Evolutionary conservation across 2,113 vertebrate species (phyloP).

Genomic region (Hydrochoerus hydrochaeris): DNA sequence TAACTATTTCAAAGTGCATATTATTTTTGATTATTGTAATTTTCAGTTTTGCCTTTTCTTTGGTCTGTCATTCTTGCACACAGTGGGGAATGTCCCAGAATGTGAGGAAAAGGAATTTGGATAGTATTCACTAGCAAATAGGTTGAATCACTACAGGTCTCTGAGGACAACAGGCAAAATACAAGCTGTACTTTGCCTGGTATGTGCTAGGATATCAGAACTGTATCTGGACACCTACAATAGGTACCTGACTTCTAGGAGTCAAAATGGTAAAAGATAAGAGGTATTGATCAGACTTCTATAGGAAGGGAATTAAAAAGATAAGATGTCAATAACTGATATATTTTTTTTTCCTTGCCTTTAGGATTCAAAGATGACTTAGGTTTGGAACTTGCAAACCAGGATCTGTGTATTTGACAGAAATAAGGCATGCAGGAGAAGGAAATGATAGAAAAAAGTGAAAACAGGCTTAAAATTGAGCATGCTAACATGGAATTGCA

Average conservation of each 20-base stretch:
- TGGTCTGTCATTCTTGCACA: neutral
- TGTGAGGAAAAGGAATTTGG: neutral
- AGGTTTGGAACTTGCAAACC: neutral
- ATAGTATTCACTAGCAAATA: neutral
- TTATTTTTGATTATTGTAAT: neutral
- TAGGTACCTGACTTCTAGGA: too few relatives aligned
- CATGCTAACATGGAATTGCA: neutral
- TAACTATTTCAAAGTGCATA: conserved; percentile 7
- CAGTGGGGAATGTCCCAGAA: neutral
- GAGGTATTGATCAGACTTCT: too few relatives aligned
- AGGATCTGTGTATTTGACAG: neutral
- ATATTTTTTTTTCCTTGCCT: neutral
- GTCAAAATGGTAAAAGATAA: too few relatives aligned
- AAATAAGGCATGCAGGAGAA: neutral
- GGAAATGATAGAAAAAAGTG: neutral
- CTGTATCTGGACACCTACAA: neutral
- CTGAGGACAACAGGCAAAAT: neutral
- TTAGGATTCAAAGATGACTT: neutral
- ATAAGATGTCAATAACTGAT: neutral
- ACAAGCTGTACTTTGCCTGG: too few relatives aligned
- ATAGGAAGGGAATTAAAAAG: too few relatives aligned
- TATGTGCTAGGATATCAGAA: neutral
- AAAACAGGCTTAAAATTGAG: neutral
- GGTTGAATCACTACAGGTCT: neutral
- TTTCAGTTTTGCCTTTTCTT: neutral